Percentiles rank a stretch among this genome's conserved stretches.
Evolutionary conservation across 2,113 vertebrate species (phyloP).

Genomic region (Leptobrachium ailaonicum): DNA sequence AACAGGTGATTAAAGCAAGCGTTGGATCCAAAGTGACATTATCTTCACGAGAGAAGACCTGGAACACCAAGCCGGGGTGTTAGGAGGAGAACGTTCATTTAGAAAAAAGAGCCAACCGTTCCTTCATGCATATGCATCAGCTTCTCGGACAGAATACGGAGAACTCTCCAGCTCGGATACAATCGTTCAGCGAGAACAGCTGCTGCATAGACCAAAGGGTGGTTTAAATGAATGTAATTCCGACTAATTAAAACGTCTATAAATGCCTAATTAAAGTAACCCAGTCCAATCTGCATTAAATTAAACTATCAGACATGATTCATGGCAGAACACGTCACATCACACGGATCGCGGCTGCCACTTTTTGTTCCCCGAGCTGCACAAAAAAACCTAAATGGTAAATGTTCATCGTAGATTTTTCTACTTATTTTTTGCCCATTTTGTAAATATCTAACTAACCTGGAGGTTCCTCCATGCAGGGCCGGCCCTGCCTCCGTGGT

Average conservation of each 20-base stretch:
- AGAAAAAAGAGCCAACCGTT: background rate
- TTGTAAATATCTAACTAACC: too few species aligned
- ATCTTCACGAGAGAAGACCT: background rate
- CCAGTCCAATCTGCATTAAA: slow-evolving; percentile 40
- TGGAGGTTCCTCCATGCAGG: too few species aligned
- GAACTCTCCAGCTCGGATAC: background rate
- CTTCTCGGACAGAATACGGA: background rate
- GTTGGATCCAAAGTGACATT: background rate
- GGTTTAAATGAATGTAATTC: slow-evolving; percentile 45
- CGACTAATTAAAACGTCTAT: slow-evolving; percentile 47
- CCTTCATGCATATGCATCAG: slow-evolving; percentile 13
- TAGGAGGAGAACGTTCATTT: too few species aligned
- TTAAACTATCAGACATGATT: slow-evolving; percentile 21
- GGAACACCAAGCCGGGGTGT: too few species aligned
- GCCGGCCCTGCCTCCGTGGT: too few species aligned
- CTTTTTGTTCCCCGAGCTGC: slow-evolving; percentile 23
- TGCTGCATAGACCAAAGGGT: slow-evolving; percentile 24
- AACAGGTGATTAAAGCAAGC: too few species aligned
- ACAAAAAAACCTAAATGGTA: background rate
- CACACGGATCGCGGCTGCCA: background rate
- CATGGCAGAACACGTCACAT: background rate
- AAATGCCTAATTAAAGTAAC: slow-evolving; percentile 47
- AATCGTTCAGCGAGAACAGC: slow-evolving; percentile 30
- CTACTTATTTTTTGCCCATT: too few species aligned
- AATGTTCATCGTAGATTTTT: too few species aligned